Percentiles rank a stretch among this genome's conserved stretches.
Evolutionary conservation across 2,797 vertebrate genomes (phyloP).

Genomic region (Semaprochilodus insignis): DNA sequence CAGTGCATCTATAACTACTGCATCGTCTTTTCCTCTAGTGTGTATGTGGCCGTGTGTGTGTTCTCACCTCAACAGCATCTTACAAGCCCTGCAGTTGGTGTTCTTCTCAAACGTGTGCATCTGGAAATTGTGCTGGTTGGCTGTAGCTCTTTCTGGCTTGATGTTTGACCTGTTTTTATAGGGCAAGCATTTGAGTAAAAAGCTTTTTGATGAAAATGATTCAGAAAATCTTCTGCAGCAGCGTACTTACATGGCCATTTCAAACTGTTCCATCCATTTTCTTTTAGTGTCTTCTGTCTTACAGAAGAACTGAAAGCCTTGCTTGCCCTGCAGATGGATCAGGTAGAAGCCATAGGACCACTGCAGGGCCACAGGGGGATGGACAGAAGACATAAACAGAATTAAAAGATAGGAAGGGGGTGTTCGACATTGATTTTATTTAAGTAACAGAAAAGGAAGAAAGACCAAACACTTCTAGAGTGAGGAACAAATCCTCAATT

Average conservation of each 20-base stretch:
- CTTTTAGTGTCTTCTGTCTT: conserved; percentile 98
- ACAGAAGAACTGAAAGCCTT: conserved; percentile 99
- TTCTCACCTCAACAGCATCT: conserved; percentile 92
- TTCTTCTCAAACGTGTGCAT: conserved; percentile 98
- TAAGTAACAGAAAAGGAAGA: not conserved
- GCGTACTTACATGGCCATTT: conserved; percentile 96
- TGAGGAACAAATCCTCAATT: conserved; percentile 23
- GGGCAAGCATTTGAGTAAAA: too few relatives aligned
- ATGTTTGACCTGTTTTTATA: conserved; percentile 89
- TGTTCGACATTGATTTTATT: not conserved
- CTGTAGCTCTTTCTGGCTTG: conserved; percentile 94
- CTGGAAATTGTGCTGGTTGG: conserved; percentile 97
- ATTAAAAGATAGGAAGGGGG: not conserved
- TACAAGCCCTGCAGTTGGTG: conserved; percentile 95
- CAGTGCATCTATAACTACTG: not conserved
- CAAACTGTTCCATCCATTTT: conserved; percentile 99
- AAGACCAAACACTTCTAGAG: not conserved
- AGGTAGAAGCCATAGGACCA: conserved; percentile 99
- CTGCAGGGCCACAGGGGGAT: conserved; percentile 69
- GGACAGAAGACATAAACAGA: conserved; percentile 31
- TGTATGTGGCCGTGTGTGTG: conserved; percentile 36
- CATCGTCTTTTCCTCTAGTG: not conserved
- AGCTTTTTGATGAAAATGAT: not conserved
- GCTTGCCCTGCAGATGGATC: conserved; percentile 96
- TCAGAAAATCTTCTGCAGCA: not conserved